Base-by-base conservation (phyloP, 2,888 invertebrate species). In the Dryocosmus kuriphilus region DNA sequence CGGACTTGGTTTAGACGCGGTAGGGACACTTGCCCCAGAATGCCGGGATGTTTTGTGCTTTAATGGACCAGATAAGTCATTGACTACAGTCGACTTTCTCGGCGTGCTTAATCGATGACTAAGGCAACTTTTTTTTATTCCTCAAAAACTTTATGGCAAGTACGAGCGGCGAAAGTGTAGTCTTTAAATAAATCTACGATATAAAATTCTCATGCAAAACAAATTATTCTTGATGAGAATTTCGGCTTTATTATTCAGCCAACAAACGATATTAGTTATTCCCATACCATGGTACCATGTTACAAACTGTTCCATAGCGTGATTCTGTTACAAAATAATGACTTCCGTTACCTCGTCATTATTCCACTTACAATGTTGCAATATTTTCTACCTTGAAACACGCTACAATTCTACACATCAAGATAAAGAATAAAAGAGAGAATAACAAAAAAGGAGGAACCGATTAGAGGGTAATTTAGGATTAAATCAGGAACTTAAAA, bases 1-100 rank as follows among this genome's bases (percentile, higher is more conserved):
- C 76, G 76, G 79, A 55, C 51, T 51, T 38, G 65, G 67, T 74
- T 76, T 32, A 76, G 76, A 65, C 14, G 41, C 24, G 22, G 22
- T 41, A 65, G 71, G 32, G 71, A 71, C 51, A 27, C 41, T 19
- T 71, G 30, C 30, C 11, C 9, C n/a, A 30, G 14, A 71, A 22
- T 51, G 30, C 51, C 19, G 30, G 71, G 46, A 71, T 71, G 32
- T 51, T 71, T 71, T 71, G 51, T n/a, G 71, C 51, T 71, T 51
- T 51, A 71, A 71, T 71, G 71, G 71, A 71, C 71, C 71, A 51
- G 30, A 71, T 71, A 71, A 71, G 14, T 51, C 71, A 71, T 71
- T 71, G 30, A 30, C 67, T 67, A 46, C 11, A n/a, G 71, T 51
- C 46, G 19, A 67, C 19, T 30, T 67, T 67, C 51, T 46, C 46